phyloP scores from a whole-genome alignment of 2,797 vertebrate species.

The Uromys caudimaculatus region DNA sequence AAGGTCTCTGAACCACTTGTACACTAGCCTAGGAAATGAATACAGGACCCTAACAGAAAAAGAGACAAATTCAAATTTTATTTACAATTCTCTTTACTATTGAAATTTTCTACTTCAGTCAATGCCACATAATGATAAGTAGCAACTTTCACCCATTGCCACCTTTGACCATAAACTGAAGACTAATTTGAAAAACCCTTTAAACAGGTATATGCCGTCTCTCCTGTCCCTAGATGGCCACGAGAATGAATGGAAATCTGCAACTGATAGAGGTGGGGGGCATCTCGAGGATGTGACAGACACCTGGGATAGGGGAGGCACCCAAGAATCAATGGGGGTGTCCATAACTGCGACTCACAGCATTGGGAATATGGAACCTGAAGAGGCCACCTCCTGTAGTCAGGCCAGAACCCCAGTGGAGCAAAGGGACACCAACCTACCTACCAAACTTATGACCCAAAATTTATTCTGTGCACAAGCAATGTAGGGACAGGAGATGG shows the following conservation, averaged over 20 bases:
- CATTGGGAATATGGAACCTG: too few relatives aligned
- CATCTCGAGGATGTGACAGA: too few relatives aligned
- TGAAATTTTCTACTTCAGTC: neutral
- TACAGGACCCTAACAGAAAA: neutral
- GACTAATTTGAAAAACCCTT: neutral
- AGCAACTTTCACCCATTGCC: neutral
- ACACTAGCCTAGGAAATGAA: neutral
- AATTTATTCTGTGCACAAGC: neutral
- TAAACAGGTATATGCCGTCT: neutral
- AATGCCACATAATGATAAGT: neutral
- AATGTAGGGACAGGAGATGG: neutral
- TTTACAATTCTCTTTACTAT: neutral
- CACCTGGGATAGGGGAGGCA: too few relatives aligned
- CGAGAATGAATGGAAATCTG: too few relatives aligned
- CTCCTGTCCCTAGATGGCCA: neutral
- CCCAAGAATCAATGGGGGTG: too few relatives aligned
- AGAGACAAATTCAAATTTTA: neutral
- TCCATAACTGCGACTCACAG: too few relatives aligned
- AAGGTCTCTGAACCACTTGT: neutral
- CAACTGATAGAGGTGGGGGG: too few relatives aligned
- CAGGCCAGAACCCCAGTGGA: neutral
- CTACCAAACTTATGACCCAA: neutral
- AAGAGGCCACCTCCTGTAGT: too few relatives aligned
- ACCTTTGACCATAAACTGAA: neutral
- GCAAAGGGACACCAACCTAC: neutral